Conservation (phyloP, 2,888 invertebrate species). For the Pristionchus entomophagus region DNA sequence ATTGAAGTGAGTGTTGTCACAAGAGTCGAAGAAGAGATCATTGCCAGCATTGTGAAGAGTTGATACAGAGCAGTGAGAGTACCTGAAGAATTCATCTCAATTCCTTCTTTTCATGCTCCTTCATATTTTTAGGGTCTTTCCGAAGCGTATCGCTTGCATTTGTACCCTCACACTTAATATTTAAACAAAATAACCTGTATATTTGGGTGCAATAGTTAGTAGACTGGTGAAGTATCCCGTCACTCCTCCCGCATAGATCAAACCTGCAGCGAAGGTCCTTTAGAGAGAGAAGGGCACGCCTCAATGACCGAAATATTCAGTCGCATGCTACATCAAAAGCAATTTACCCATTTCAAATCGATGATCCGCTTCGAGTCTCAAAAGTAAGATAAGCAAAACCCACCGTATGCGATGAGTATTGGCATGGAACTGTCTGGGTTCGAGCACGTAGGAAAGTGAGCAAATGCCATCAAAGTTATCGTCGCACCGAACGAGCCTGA, state of each 20-base stretch:
- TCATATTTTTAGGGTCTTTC: no score
- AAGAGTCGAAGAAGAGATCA: slow-evolving; percentile 6
- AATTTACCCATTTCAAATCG: no score
- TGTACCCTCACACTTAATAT: no score
- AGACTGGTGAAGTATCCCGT: slow-evolving; percentile 31
- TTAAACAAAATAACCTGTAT: slow-evolving; percentile 18
- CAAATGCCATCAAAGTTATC: neutral
- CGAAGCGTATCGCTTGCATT: no score
- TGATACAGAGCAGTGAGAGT: neutral
- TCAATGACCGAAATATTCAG: no score
- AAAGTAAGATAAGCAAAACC: no score
- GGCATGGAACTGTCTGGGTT: neutral
- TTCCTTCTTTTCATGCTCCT: neutral
- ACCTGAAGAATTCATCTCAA: neutral
- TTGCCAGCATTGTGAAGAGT: slow-evolving; percentile 14
- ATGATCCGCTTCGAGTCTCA: no score
- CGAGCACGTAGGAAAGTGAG: neutral
- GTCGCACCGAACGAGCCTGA: slow-evolving; percentile 28
- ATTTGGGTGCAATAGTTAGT: slow-evolving; percentile 7
- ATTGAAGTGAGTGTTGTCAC: slow-evolving; percentile 34
- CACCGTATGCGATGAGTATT: slow-evolving; percentile 20
- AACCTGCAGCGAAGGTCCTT: neutral
- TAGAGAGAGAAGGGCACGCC: no score
- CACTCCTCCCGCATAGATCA: slow-evolving; percentile 5
- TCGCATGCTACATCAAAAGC: no score